Conservation (phyloP, 2,797 vertebrate genomes). For the Podargus strigoides region DNA sequence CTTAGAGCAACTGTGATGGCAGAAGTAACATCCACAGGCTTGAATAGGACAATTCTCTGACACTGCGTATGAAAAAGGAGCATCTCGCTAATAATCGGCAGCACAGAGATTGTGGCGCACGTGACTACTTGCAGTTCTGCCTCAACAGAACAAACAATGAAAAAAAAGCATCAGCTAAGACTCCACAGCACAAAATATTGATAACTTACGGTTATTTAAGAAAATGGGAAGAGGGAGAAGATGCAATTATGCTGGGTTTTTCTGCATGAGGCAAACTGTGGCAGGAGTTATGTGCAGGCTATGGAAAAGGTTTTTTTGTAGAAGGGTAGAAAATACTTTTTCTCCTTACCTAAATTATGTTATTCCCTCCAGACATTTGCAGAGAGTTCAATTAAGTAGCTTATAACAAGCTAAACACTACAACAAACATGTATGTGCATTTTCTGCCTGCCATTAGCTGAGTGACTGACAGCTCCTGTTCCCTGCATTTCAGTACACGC, state of each 20-base stretch:
- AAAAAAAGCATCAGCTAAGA: background rate
- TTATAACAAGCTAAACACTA: background rate
- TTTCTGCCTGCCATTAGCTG: background rate
- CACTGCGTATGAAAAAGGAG: background rate
- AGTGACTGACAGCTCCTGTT: background rate
- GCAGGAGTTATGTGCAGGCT: background rate
- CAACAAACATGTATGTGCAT: background rate
- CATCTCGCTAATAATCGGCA: background rate
- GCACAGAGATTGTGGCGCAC: background rate
- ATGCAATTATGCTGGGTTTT: background rate
- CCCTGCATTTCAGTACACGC: background rate
- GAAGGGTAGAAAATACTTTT: background rate
- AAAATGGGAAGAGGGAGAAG: background rate
- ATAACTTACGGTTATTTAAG: background rate
- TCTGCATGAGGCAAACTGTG: background rate
- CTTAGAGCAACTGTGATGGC: background rate
- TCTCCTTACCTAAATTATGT: background rate
- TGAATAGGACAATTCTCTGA: background rate
- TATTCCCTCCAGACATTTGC: background rate
- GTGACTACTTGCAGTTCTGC: background rate
- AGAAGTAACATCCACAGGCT: background rate
- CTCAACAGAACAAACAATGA: background rate
- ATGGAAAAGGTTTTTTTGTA: background rate
- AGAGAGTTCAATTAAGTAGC: background rate
- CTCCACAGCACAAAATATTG: background rate